Percentiles rank a stretch among this genome's conserved stretches.
phyloP scores from a whole-genome alignment of 2,113 vertebrate species.

The Anarhynchus alexandrinus region DNA sequence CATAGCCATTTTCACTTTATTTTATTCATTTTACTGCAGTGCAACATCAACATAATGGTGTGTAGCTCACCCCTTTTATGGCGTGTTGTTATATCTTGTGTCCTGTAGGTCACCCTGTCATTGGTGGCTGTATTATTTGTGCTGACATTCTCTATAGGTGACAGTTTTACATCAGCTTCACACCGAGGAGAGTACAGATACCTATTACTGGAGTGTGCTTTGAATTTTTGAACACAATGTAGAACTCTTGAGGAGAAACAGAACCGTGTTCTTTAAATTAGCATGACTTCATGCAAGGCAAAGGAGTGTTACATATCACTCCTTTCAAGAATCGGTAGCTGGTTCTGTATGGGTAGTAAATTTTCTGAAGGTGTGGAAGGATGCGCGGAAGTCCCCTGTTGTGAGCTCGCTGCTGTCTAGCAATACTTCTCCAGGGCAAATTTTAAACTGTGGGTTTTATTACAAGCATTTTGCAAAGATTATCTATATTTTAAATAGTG shows the following conservation, averaged over 20 bases:
- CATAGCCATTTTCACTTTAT: not conserved
- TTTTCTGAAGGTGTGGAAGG: not conserved
- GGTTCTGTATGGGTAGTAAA: not conserved
- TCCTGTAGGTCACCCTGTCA: not conserved
- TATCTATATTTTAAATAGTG: not conserved
- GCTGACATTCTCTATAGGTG: not conserved
- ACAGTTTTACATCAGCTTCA: not conserved
- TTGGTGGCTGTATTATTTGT: not conserved
- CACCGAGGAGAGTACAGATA: not conserved
- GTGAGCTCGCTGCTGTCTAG: not conserved
- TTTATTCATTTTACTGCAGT: not conserved
- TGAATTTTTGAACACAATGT: not conserved
- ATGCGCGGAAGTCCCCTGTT: not conserved
- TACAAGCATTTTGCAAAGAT: not conserved
- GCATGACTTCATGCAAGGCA: not conserved
- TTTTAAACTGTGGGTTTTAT: not conserved
- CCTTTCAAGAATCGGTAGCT: not conserved
- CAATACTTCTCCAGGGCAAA: not conserved
- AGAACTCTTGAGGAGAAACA: not conserved
- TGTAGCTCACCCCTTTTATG: not conserved
- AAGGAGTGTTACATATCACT: not conserved
- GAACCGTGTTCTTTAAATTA: not conserved
- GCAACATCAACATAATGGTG: not conserved
- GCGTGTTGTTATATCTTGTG: not conserved
- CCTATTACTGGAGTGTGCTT: not conserved